Evolutionary conservation across 1,140 invertebrate species (phyloP).

Genomic region (Hylaeus anthracinus): DNA sequence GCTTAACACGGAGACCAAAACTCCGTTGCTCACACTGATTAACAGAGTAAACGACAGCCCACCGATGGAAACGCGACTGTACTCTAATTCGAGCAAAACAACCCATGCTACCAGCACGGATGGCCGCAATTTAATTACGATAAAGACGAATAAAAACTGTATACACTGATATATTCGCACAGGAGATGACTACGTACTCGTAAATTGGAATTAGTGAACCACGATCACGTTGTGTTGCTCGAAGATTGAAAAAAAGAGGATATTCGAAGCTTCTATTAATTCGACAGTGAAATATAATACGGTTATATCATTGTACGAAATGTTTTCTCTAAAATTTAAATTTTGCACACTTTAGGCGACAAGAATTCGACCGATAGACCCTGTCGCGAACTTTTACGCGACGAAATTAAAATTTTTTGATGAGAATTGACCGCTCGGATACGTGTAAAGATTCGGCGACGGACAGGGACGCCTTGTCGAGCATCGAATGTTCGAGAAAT

Average conservation of each 20-base stretch:
- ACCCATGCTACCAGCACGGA: background rate
- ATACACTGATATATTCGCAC: too few species aligned
- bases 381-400: constrained; percentile 8
- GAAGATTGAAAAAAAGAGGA: too few species aligned
- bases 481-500: constrained; percentile 32
- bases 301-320: too few species aligned
- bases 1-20: constrained; percentile 25
- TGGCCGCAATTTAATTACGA: too few species aligned
- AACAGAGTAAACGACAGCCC: constrained; percentile 50
- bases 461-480: background rate
- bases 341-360: too few species aligned
- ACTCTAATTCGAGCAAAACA: constrained; percentile 36
- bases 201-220: too few species aligned
- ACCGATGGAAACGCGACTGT: constrained; percentile 31
- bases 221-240: too few species aligned
- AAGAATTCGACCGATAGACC: background rate
- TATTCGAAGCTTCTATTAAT: background rate
- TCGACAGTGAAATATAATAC: background rate
- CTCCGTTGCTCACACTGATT: constrained; percentile 37
- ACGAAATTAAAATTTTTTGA: constrained; percentile 44
- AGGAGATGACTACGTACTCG: too few species aligned
- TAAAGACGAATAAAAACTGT: too few species aligned
- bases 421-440: background rate
- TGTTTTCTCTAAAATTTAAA: too few species aligned
- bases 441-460: constrained; percentile 37